Base-by-base conservation (phyloP, 2,113 vertebrate species). In the Fulmarus glacialis region DNA sequence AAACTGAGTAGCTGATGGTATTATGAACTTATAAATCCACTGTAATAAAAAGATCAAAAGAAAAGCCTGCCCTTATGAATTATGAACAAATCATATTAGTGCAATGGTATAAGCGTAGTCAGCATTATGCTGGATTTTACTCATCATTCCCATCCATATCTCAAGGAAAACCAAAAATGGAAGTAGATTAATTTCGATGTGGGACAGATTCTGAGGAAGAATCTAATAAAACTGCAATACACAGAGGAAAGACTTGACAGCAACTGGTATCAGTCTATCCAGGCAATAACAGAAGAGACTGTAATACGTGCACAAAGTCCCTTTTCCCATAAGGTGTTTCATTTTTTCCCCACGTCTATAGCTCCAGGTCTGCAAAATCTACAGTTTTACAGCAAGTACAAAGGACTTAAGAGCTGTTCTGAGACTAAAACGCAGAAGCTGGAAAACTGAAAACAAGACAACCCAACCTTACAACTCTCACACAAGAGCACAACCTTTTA, bases 371-470 rank as follows among this genome's bases (percentile, higher is more conserved):
- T 84, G 90, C 84, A 94, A 91, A 89, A 90, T 67, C 62, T 87
- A 79, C 56, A 47, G 66, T 82, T 91, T 91, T 93, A 93, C 42
- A 93, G 47, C 59, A 68, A 87, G 67, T 60, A 91, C 47, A 63
- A 93, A 95, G n/a, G 62, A 75, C 62, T 87, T 94, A 87, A 95
- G 66, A 96, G 89, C n/a, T 87, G 67, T 62, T 82, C 67, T 77
- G 93, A 96, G 87, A 66, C 71, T 90, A 42, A 73, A 91, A 91
- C 1, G 0, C 14, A 62, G 56, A 62, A 85, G 48, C 40, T 90
- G 26, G 32, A 82, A 93, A 93, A 87, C 43, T 3, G 6, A 82
- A 82, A 91, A 66, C 32, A 87, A 60, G 78, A 82, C 26, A 47
- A 73, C 22, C 17, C 48, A 91, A 45, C 9, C 24, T 58, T 67